Base-by-base conservation (phyloP, 2,888 invertebrate species). In the Chrysomela aeneicollis region DNA sequence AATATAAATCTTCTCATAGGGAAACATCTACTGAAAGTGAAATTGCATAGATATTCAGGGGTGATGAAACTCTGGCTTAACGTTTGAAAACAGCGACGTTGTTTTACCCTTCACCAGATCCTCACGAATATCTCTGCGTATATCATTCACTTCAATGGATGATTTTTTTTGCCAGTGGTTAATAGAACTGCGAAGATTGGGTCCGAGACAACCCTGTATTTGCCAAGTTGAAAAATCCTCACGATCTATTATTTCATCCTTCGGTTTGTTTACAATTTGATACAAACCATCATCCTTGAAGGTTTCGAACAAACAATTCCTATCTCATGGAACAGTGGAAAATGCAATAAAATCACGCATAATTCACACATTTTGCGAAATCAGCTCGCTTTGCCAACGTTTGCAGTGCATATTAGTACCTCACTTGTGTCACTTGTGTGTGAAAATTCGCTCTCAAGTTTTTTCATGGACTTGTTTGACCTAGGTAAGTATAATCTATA, bases 211-310 rank as follows among this genome's bases (percentile, higher is more conserved):
- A 26, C 35, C 46, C 52, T 21, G 32, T 26, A 55, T 8, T 54
- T 49, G 47, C 15, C 26, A 32, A 60, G 17, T 10, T 46, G 60
- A 64, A 64, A 64, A 64, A 49, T 37, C 30, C 42, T 59, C 59
- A 59, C 46, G 42, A 63, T 66, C 62, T 66, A 62, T 64, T 63
- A 58, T 68, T 68, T 52, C 50, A 74, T 74, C 75, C 75, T 75
- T 75, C 75, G 67, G 69, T 70, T 55, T 76, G 75, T 76, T 76
- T 76, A 74, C 74, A 71, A 69, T 74, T 69, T 69, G 75, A 76
- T 76, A 73, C 66, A 65, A 70, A 69, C 64, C 59, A 74, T 35
- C 42, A 42, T 75, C 76, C 76, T 76, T 76, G 76, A 71, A 71
- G 35, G 58, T 35, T 65, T 70, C 72, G 71, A 69, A 74, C 74